Base-by-base conservation (phyloP, 1,140 invertebrate genomes). In the Drosophila mauritiana region DNA sequence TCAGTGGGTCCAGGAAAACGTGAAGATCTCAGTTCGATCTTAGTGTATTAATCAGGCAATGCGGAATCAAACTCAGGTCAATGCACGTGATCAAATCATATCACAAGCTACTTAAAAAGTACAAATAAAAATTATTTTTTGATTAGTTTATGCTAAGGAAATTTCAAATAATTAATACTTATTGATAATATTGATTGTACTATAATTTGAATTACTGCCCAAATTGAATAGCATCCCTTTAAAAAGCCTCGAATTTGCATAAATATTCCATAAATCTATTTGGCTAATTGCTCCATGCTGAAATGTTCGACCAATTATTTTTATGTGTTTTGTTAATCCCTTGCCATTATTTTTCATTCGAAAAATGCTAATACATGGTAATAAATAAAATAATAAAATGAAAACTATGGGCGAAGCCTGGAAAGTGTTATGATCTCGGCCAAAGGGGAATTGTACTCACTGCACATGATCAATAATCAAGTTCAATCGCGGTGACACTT, bases 371-470 rank as follows among this genome's bases (percentile, higher is more conserved):
- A 34, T 34, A 1, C 31, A 31, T 51, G 43, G 65, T 10, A 34
- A 15, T 31, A 51, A 34, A 11, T 51, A 48, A 67, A 25, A 22
- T 15, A 40, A 13, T 54, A 27, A 27, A 68, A 70, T 69, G 42
- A 27, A 40, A 69, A 69, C 56, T 11, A 46, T 22, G 8, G 4
- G 17, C 3, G 31, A 34, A 13, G 22, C 25, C 65, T 15, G 51
- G 43, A 40, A 48, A 70, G 34, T 52, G 75, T 76, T 64, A 81
- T 48, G 43, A 55, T 22, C 17, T 34, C 46, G 36, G 27, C 10
- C 11, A 65, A 25, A 7, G 27, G 48, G 49, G 42, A 61, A 48
- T 20, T 10, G 8, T 61, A 34, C 36, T 17, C 31, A 20, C 7
- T 31, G 39, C 59, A 68, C 48, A 17, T 55, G 67, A 46, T 25